These are phyloP conservation scores for Cosmopolites sordidus DNA, from an alignment of 2,888 invertebrate species.

Conservation along the genomic window DNA sequence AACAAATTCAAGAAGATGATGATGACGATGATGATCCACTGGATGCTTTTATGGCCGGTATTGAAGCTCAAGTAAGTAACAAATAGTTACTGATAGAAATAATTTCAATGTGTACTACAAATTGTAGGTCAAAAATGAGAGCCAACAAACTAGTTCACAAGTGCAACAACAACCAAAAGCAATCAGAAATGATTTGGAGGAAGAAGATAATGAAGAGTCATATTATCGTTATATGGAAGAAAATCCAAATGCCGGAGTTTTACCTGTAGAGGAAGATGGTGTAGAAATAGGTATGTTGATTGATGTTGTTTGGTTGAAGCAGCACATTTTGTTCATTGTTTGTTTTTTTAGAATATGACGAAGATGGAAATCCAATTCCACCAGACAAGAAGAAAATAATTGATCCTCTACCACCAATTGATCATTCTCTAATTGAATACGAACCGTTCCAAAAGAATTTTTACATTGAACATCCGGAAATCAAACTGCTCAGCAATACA, in stretches of 20 bases:
- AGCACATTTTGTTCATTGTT: too few species aligned
- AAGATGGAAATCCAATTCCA: conserved; percentile 91
- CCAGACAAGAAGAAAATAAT: conserved; percentile 86
- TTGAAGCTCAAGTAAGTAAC: conserved; percentile 70
- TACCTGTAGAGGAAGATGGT: conserved; percentile 78
- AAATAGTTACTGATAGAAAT: background rate
- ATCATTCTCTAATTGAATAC: conserved; percentile 86
- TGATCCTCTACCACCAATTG: conserved; percentile 92
- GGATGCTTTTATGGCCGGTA: conserved; percentile 97
- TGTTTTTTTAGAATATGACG: conserved; percentile 77
- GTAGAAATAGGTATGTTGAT: conserved; percentile 38
- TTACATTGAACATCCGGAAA: conserved; percentile 90
- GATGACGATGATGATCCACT: conserved; percentile 80
- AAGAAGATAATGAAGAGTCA: conserved; percentile 95
- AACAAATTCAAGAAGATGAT: conserved; percentile 46
- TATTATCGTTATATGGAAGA: conserved; percentile 97
- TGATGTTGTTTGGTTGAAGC: background rate
- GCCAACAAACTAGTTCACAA: conserved; percentile 5
- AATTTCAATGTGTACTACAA: background rate
- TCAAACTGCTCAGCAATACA: conserved; percentile 62
- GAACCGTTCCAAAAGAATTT: conserved; percentile 90
- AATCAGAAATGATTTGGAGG: conserved; percentile 91
- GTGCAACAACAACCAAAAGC: conserved; percentile 52
- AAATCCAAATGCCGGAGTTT: conserved; percentile 83
- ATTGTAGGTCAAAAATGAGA: conserved; percentile 29